phyloP scores from a whole-genome alignment of 2,797 vertebrate genomes.

The Clamator glandarius region DNA sequence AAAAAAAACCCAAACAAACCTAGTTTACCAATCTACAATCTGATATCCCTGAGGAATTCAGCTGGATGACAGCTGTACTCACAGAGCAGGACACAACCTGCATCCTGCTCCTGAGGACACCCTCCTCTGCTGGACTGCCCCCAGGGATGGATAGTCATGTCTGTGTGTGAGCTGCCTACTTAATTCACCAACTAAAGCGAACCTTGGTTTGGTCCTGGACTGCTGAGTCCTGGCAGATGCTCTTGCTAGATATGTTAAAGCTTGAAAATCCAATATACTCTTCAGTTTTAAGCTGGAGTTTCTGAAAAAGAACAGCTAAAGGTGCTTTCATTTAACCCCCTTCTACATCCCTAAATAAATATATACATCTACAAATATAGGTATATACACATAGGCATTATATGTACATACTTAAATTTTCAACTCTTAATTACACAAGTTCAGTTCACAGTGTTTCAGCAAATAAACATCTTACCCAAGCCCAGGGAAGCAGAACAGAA shows the following conservation, averaged over 20 bases:
- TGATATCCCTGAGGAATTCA: not conserved
- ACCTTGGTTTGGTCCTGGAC: not conserved
- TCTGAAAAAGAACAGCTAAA: not conserved
- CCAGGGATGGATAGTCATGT: accelerated
- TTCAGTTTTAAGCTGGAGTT: not conserved
- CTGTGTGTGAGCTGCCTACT: not conserved
- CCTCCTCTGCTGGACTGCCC: not conserved
- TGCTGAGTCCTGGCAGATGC: not conserved
- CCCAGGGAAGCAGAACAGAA: not conserved
- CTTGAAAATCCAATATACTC: not conserved
- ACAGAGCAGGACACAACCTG: not conserved
- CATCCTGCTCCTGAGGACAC: not conserved
- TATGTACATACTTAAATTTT: not conserved
- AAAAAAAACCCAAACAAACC: no score
- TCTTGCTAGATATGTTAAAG: not conserved
- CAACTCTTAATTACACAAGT: conserved; percentile 1
- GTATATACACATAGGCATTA: not conserved
- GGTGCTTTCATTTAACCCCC: not conserved
- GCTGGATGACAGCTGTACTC: not conserved
- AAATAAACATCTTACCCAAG: conserved; percentile 25
- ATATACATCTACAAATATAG: not conserved
- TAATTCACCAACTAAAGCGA: not conserved
- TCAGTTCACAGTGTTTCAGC: not conserved
- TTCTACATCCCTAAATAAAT: not conserved
- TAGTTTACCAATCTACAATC: not conserved